These are phyloP conservation scores for Orbicella faveolata DNA, from an alignment of 64 coral and sea anemone genomes.

Conservation along the genomic window DNA sequence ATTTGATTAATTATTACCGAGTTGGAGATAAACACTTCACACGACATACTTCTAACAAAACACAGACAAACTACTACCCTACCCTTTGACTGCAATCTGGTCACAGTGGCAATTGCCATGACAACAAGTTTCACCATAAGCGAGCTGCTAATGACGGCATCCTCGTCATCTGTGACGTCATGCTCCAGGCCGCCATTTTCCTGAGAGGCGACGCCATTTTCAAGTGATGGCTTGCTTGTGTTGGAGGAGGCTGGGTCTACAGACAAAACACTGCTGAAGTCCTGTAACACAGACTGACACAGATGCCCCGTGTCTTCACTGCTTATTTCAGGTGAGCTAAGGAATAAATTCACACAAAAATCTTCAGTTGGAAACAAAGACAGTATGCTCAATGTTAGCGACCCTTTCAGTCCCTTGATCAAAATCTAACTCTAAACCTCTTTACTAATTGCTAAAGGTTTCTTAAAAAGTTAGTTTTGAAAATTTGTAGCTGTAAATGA, in stretches of 20 bases:
- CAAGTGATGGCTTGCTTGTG: background rate
- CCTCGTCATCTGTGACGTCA: slow-evolving; percentile 12
- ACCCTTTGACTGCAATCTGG: slow-evolving; percentile 88
- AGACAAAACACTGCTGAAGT: slow-evolving; percentile 74
- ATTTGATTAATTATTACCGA: too few species aligned
- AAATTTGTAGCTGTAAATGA: too few species aligned
- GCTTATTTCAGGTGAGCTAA: slow-evolving; percentile 73
- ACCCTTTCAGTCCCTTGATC: too few species aligned
- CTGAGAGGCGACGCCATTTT: slow-evolving; percentile 38
- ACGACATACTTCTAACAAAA: background rate
- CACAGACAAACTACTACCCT: background rate
- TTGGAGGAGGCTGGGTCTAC: background rate
- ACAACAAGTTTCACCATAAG: slow-evolving; percentile 87
- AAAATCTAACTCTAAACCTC: too few species aligned
- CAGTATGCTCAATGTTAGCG: background rate
- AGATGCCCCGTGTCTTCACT: slow-evolving; percentile 86
- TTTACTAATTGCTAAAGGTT: too few species aligned
- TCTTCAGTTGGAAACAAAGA: background rate
- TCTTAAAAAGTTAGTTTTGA: too few species aligned
- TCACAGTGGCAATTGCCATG: slow-evolving; percentile 80
- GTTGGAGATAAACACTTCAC: too few species aligned
- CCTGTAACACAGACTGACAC: slow-evolving; percentile 93
- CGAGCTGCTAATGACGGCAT: slow-evolving; percentile 52
- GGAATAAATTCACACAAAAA: background rate
- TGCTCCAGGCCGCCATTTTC: slow-evolving; percentile 30